Conservation (phyloP, 1,140 invertebrate genomes). For the Scaptomyza montana region DNA sequence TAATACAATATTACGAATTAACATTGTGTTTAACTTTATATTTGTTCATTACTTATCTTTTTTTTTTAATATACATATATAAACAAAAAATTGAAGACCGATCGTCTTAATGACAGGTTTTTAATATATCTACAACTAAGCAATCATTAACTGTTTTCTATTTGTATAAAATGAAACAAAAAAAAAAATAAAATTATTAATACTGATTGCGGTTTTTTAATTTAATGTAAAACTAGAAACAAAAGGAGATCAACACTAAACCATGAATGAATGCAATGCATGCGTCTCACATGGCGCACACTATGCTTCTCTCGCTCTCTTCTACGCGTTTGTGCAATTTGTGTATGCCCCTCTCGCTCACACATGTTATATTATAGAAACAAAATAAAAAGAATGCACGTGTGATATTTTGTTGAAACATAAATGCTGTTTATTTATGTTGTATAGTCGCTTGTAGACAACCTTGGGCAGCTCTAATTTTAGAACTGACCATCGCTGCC, state of each 20-base stretch:
- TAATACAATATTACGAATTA: conserved; percentile 16
- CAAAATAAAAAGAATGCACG: conserved; percentile 21
- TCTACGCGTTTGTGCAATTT: background rate
- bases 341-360: background rate
- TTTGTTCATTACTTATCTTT: conserved; percentile 30
- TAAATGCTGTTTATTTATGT: conserved; percentile 71
- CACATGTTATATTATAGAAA: background rate
- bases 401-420: conserved; percentile 42
- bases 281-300: no score
- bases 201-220: conserved; percentile 1
- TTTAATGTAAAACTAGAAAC: background rate
- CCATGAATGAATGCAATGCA: background rate
- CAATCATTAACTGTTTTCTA: conserved; percentile 78
- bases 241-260: no score
- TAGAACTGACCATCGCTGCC: conserved; percentile 83
- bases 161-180: conserved; percentile 69
- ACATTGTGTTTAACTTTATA: conserved; percentile 34
- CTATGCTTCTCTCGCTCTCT: background rate
- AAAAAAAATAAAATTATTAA: conserved; percentile 43
- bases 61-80: conserved; percentile 21
- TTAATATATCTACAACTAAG: conserved; percentile 39
- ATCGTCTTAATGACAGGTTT: conserved; percentile 27
- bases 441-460: conserved; percentile 25
- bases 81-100: conserved; percentile 1
- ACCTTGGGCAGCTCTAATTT: conserved; percentile 14